Percentiles rank a stretch among this genome's conserved stretches.
phyloP scores from a whole-genome alignment of 2,888 invertebrate genomes.

The Aricia artaxerxes region DNA sequence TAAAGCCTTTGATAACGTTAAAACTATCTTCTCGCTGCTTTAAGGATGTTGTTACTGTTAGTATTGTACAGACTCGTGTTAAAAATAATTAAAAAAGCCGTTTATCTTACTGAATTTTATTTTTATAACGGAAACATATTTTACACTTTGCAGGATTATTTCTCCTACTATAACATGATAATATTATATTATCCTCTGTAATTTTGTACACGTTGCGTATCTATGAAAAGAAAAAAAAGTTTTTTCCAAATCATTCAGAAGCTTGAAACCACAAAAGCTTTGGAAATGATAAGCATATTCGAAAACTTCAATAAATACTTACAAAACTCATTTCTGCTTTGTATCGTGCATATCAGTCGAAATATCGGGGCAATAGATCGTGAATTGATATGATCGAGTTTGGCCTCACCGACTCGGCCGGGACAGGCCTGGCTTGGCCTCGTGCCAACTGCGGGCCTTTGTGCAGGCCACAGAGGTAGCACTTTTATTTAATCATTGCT shows the following conservation, averaged over 20 bases:
- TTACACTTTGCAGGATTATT: no score
- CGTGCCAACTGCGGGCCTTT: background rate
- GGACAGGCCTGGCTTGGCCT: background rate
- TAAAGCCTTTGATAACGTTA: background rate
- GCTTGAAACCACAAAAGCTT: background rate
- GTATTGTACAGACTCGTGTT: background rate
- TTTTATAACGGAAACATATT: background rate
- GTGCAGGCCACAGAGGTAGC: conserved; percentile 5
- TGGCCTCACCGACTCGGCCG: background rate
- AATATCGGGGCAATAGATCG: conserved; percentile 1
- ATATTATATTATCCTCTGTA: background rate
- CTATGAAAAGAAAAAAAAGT: no score
- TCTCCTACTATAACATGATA: no score
- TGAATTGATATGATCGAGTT: conserved; percentile 16
- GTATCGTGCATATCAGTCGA: background rate
- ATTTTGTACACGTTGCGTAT: no score
- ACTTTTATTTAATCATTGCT: conserved; percentile 10
- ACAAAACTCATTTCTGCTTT: background rate
- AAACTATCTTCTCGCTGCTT: conserved; percentile 1
- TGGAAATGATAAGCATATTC: conserved; percentile 1
- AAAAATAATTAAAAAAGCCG: background rate
- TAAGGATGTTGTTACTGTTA: background rate
- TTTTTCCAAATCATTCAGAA: background rate
- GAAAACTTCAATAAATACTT: background rate
- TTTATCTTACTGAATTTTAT: background rate